phyloP scores from a whole-genome alignment of 2,797 vertebrate genomes.

The Botia almorhae region DNA sequence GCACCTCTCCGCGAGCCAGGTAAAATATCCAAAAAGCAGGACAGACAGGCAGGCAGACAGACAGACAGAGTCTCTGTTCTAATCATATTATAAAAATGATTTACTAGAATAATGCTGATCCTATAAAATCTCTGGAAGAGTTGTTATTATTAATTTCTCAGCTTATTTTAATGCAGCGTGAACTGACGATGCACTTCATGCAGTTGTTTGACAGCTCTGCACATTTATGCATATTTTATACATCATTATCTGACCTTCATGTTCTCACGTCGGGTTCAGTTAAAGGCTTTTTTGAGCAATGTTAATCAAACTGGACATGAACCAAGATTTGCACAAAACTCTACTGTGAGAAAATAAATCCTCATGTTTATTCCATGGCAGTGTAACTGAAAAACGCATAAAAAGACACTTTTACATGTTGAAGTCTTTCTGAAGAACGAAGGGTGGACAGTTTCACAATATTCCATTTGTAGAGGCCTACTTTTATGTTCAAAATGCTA shows the following conservation, averaged over 20 bases:
- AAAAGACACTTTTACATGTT: background rate
- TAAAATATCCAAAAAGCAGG: conserved; percentile 78
- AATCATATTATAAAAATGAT: too few species aligned
- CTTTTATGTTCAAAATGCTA: conserved; percentile 21
- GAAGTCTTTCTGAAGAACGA: background rate
- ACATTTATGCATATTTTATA: background rate
- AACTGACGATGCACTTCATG: conserved; percentile 25
- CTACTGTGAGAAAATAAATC: background rate
- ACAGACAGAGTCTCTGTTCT: background rate
- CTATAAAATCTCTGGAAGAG: background rate
- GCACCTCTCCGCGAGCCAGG: conserved; percentile 70
- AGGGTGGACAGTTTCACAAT: conserved; percentile 14
- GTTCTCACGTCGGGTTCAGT: background rate
- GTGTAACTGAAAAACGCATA: conserved; percentile 9
- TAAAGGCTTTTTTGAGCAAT: conserved; percentile 1
- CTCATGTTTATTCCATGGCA: conserved; percentile 29
- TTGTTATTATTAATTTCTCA: conserved; percentile 24
- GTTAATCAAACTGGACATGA: background rate
- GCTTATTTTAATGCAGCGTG: conserved; percentile 41
- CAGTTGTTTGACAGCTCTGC: background rate
- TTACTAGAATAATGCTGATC: too few species aligned
- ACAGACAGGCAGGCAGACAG: conserved; percentile 37
- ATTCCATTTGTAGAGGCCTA: background rate
- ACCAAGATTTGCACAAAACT: conserved; percentile 10
- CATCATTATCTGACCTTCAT: background rate